Conservation (phyloP, 2,113 vertebrate genomes). For the Mellivora capensis region DNA sequence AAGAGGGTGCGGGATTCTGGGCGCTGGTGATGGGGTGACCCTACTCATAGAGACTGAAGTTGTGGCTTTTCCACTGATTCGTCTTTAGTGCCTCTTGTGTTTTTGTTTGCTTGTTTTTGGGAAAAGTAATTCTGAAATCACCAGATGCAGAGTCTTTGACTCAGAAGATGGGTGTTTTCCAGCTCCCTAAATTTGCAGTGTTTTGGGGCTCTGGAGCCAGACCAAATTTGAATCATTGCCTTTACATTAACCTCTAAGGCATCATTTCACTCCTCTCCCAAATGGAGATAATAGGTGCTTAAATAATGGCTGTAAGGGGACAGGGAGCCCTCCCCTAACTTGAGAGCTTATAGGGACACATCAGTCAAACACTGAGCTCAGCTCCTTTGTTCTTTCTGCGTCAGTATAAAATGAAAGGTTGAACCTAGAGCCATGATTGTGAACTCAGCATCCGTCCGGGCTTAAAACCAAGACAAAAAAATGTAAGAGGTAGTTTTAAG, state of each 20-base stretch:
- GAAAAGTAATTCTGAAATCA: background rate
- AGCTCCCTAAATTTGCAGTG: background rate
- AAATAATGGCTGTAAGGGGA: background rate
- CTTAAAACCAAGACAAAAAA: conserved; percentile 24
- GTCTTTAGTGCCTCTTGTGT: background rate
- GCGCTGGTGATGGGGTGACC: background rate
- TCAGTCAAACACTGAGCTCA: background rate
- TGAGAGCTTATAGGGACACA: background rate
- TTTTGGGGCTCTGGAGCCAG: background rate
- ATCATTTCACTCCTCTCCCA: background rate
- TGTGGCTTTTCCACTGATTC: background rate
- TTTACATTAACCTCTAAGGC: background rate
- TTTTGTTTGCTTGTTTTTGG: background rate
- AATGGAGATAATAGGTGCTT: background rate
- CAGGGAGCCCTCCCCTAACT: background rate
- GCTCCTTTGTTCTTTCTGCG: background rate
- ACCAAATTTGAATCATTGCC: background rate
- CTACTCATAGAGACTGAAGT: background rate
- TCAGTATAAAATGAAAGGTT: background rate
- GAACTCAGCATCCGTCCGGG: background rate
- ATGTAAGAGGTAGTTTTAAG: background rate
- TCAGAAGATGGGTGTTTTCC: background rate
- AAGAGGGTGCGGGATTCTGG: background rate
- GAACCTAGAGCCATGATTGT: background rate
- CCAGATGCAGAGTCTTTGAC: background rate